Base-by-base conservation (phyloP, 2,888 invertebrate genomes). In the Thyatira batis region DNA sequence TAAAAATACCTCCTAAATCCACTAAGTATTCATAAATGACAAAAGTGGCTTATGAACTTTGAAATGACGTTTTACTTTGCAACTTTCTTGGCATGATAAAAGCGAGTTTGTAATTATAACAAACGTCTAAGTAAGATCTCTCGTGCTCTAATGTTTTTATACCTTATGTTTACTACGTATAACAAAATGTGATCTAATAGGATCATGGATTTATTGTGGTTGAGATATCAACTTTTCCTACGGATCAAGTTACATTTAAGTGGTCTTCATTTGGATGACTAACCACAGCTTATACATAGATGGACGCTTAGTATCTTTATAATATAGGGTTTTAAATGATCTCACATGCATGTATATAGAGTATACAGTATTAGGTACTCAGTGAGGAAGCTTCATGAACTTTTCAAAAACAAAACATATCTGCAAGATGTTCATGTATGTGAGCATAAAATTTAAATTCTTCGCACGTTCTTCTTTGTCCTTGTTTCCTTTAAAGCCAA, bases 41-140 rank as follows among this genome's bases (percentile, higher is more conserved):
- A 50, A 50, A 50, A 10, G 44, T 44, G 50, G 44, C 23, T 50
- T 43, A 43, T 8, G 27, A 50, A 50, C 44, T 50, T 44, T 17
- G 44, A 44, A 43, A 50, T 25, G 13, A 43, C 50, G 17, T 21
- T 23, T 27, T 43, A 43, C 25, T 50, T 50, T 2, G 17, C 10
- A 50, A 50, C 50, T 43, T 50, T 50, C 23, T 49, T 49, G 28
- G 20, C 48, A 27, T 21, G 44, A 44, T 50, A 43, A 43, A 43
- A 50, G 23, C 27, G 43, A 50, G 27, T 50, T 50, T 50, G 23
- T 50, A 50, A 50, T 50, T 50, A 50, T 44, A 44, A 50, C 17
- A 25, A 50, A 50, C 27, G 27, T 28, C 28, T 48, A 13, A 48
- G 28, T 10, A 17, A 45, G 48, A 27, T 28, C 27, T 28, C 28